Evolutionary conservation across 30 jellyfish, hydroid and myxozoan genomes (phyloP).

Genomic region (Clytia hemisphaerica): DNA sequence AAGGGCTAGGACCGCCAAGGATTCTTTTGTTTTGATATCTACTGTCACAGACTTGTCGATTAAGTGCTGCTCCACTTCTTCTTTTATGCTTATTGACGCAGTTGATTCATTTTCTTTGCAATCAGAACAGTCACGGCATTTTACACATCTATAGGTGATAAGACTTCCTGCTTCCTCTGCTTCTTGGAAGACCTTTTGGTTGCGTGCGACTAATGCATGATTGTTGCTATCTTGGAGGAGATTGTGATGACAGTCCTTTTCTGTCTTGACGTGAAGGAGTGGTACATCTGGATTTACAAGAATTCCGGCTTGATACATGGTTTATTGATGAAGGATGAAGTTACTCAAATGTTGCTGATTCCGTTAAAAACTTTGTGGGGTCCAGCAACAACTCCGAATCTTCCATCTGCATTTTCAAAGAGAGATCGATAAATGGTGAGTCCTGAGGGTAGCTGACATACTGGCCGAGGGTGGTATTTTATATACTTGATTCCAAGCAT

Average conservation of each 20-base stretch:
- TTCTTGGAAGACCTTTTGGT: background rate
- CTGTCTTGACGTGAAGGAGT: too few relatives aligned
- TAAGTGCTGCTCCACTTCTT: background rate
- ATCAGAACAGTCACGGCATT: background rate
- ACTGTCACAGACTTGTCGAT: background rate
- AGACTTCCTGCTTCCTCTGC: background rate
- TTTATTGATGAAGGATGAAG: too few relatives aligned
- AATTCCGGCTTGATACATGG: too few relatives aligned
- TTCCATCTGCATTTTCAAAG: too few relatives aligned
- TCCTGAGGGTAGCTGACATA: too few relatives aligned
- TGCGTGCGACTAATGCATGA: background rate
- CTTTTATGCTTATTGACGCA: background rate
- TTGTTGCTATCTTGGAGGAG: background rate
- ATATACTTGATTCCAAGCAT: constrained; percentile 11
- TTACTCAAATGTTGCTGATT: too few relatives aligned
- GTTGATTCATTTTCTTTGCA: background rate
- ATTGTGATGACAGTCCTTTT: background rate
- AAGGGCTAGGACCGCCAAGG: background rate
- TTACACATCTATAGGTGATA: background rate
- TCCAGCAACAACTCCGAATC: constrained; percentile 6
- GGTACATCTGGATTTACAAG: too few relatives aligned
- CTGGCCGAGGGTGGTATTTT: too few relatives aligned
- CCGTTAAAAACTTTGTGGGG: constrained; percentile 1
- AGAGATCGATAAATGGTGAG: too few relatives aligned
- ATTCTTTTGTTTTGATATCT: background rate